Percentiles rank a stretch among this genome's conserved stretches.
phyloP scores from a whole-genome alignment of 2,113 vertebrate genomes.

The Phainopepla nitens region DNA sequence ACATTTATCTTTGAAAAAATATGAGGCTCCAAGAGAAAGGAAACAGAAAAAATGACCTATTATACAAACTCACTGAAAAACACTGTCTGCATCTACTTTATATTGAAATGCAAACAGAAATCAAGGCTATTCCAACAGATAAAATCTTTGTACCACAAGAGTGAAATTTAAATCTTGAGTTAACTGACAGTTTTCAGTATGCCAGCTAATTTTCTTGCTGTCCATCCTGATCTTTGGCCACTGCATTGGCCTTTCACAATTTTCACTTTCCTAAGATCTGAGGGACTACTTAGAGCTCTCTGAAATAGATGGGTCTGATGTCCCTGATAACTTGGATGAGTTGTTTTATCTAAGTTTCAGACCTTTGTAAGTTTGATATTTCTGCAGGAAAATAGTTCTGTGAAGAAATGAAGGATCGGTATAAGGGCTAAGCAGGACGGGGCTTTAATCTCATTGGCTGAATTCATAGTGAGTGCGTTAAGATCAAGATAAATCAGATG shows the following conservation, averaged over 20 bases:
- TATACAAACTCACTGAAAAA: background rate
- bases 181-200: background rate
- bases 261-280: background rate
- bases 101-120: background rate
- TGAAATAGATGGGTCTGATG: background rate
- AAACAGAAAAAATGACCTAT: background rate
- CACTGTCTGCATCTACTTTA: background rate
- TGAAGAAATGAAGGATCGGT: fast-evolving
- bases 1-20: background rate
- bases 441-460: background rate
- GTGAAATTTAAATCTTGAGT: background rate
- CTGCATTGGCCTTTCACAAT: background rate
- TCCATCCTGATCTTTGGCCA: background rate
- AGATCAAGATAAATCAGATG: background rate
- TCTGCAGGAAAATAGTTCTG: background rate
- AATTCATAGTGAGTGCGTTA: background rate
- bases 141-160: background rate
- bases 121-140: background rate
- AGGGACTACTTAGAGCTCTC: background rate
- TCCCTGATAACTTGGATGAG: background rate
- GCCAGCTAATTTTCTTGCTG: background rate
- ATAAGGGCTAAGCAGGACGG: background rate
- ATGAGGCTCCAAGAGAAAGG: background rate
- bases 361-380: background rate
- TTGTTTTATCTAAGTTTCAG: background rate